Conservation (phyloP, 2,888 invertebrate species). For the Nasonovia ribisnigri region DNA sequence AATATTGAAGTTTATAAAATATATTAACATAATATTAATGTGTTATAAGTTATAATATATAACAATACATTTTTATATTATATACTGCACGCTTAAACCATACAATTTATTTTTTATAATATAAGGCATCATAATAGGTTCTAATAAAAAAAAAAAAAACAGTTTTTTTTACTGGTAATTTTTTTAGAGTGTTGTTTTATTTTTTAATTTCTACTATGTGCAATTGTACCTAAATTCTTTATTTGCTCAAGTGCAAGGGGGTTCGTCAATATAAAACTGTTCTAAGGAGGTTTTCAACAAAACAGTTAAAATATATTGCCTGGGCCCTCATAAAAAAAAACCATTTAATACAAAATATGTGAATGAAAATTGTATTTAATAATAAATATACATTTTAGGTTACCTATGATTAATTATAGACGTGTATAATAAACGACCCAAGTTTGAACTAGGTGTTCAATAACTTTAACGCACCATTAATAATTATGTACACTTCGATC, state of each 20-base stretch:
- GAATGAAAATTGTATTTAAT: not conserved
- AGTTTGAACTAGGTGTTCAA: not conserved
- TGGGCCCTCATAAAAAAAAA: not conserved
- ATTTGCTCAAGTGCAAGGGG: not conserved
- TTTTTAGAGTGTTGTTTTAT: not conserved
- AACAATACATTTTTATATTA: not conserved
- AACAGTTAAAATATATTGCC: not conserved
- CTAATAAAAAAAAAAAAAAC: not conserved
- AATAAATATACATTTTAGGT: not conserved
- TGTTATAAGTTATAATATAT: not conserved
- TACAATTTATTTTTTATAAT: not conserved
- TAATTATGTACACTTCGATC: not conserved
- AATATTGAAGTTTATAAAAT: not conserved
- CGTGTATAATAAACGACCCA: not conserved
- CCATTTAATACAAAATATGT: not conserved
- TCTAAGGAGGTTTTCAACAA: not conserved
- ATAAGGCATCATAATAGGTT: not conserved
- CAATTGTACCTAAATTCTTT: not conserved
- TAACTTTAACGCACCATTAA: not conserved
- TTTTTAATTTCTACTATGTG: not conserved
- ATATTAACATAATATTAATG: not conserved
- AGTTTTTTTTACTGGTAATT: not conserved
- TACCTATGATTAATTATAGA: not conserved
- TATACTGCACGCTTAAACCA: not conserved
- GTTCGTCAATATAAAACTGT: not conserved